These are phyloP conservation scores for Archivesica marissinica DNA, from an alignment of 1,140 invertebrate species.

Conservation along the genomic window DNA sequence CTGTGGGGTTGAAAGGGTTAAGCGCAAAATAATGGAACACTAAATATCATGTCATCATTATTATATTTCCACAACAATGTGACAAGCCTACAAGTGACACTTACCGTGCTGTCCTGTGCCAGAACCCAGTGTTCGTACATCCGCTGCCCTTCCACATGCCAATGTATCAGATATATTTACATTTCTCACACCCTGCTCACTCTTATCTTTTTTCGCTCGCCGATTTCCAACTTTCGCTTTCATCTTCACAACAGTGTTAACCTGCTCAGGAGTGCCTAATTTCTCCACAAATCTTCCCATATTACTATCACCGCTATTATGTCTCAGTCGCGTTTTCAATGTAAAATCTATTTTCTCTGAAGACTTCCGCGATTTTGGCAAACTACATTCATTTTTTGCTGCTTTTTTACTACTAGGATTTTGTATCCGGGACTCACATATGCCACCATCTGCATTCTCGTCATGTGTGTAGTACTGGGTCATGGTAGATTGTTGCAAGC, in stretches of 20 bases:
- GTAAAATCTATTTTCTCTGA: neutral
- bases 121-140: no score
- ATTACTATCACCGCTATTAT: conserved; percentile 17
- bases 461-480: conserved; percentile 69
- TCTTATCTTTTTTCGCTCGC: no score
- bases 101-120: no score
- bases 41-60: no score
- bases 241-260: neutral
- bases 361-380: neutral
- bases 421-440: neutral
- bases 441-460: conserved; percentile 29
- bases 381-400: neutral
- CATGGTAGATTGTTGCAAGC: conserved; percentile 66
- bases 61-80: no score
- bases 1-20: no score
- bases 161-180: no score
- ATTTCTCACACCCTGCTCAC: no score
- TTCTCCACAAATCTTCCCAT: neutral
- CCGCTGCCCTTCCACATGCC: no score
- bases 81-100: no score
- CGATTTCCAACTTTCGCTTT: neutral
- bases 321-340: neutral
- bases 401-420: neutral
- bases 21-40: no score
- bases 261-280: neutral